Conservation (phyloP, 2,113 vertebrate genomes). For the Sorex araneus region DNA sequence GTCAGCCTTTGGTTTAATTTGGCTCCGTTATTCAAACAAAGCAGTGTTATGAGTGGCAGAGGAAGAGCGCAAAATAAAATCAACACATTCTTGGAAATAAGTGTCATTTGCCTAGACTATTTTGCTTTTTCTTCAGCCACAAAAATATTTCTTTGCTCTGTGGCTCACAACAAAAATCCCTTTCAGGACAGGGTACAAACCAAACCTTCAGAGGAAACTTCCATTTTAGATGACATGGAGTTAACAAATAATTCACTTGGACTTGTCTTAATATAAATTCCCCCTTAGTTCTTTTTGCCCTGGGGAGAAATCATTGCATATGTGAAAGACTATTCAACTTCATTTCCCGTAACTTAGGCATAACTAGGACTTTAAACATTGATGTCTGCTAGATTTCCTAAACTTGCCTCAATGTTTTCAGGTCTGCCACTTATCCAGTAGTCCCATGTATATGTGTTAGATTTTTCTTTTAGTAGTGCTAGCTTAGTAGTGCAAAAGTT, state of each 20-base stretch:
- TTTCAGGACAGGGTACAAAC: constrained; percentile 58
- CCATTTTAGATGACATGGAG: constrained; percentile 56
- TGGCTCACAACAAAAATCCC: constrained; percentile 60
- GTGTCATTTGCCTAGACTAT: constrained; percentile 68
- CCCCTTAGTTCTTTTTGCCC: constrained; percentile 1
- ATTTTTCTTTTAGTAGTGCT: neutral
- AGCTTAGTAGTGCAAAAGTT: constrained; percentile 50
- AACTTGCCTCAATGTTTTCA: constrained; percentile 50
- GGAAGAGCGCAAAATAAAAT: constrained; percentile 71
- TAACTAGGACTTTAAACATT: constrained; percentile 17
- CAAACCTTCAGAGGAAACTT: constrained; percentile 65
- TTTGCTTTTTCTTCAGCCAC: constrained; percentile 63
- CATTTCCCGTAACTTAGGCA: neutral
- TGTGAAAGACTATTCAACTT: neutral
- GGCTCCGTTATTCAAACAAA: constrained; percentile 76
- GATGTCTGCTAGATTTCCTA: neutral
- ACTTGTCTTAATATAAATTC: constrained; percentile 53
- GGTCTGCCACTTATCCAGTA: constrained; percentile 29
- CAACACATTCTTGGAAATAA: constrained; percentile 80
- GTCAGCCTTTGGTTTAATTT: constrained; percentile 75
- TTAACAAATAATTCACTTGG: constrained; percentile 52
- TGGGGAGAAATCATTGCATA: neutral
- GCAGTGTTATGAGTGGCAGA: constrained; percentile 75
- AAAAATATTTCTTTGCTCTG: constrained; percentile 72
- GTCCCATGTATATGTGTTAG: neutral